Conservation (phyloP, 2,113 vertebrate species). For the Chionomys nivalis region DNA sequence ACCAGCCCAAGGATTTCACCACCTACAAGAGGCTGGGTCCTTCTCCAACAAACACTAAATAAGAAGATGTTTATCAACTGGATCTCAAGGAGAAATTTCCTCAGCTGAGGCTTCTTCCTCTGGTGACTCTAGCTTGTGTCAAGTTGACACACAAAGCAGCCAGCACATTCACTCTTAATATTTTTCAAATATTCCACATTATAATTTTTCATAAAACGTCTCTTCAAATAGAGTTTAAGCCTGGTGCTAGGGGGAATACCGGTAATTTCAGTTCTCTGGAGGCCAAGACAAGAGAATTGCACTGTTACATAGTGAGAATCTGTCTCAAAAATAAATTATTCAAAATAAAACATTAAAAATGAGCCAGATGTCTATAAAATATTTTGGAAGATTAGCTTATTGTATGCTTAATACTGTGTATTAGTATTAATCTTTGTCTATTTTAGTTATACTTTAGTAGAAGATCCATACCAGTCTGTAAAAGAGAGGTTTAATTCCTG, state of each 20-base stretch:
- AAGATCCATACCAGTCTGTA: background rate
- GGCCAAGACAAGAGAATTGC: background rate
- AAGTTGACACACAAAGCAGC: no score
- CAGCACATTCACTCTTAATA: background rate
- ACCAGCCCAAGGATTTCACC: no score
- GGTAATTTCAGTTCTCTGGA: background rate
- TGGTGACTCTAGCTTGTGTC: no score
- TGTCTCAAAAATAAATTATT: background rate
- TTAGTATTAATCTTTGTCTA: background rate
- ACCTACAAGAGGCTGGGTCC: no score
- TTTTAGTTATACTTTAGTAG: background rate
- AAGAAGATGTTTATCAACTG: no score
- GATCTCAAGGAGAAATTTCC: no score
- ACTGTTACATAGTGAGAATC: background rate
- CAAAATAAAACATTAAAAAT: background rate
- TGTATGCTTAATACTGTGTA: background rate
- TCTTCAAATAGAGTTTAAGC: background rate
- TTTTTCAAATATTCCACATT: background rate
- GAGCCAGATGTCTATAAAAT: background rate
- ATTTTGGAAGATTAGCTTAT: background rate
- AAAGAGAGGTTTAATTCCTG: background rate
- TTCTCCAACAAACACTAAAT: no score
- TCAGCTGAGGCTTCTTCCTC: no score
- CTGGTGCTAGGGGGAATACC: no score
- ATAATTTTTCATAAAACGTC: background rate